Evolutionary conservation across 2,113 vertebrate genomes (phyloP).

Genomic region (Ursus arctos): DNA sequence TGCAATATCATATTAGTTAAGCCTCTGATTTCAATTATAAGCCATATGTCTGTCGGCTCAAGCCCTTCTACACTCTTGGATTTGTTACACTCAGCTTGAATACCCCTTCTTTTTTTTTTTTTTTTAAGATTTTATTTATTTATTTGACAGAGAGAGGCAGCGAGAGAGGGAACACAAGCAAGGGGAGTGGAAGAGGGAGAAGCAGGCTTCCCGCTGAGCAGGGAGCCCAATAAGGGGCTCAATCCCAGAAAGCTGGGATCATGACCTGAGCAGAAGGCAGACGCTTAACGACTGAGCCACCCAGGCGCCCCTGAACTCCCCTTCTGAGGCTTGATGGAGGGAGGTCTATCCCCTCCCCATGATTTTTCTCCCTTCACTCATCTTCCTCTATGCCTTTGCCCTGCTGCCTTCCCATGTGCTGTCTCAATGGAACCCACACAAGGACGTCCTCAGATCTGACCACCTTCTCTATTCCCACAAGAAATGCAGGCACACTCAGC

Average conservation of each 20-base stretch:
- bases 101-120: no score
- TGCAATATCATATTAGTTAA: neutral
- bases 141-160: no score
- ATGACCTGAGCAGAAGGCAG: no score
- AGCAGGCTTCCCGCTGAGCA: no score
- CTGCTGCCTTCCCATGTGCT: neutral
- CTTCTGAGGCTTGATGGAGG: neutral
- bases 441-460: neutral
- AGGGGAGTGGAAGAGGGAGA: no score
- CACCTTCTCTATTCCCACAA: neutral
- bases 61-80: neutral
- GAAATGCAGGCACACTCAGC: neutral
- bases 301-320: neutral
- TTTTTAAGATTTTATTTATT: no score
- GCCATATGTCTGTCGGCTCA: neutral
- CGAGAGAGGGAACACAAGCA: no score
- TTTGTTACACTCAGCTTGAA: neutral
- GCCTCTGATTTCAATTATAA: conserved; percentile 7
- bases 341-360: neutral
- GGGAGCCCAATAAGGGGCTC: no score
- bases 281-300: no score
- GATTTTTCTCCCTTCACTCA: neutral
- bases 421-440: fast-evolving
- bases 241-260: no score
- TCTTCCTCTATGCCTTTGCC: neutral